Evolutionary conservation across 2,797 vertebrate genomes (phyloP).

Genomic region (Muscicapa striata): DNA sequence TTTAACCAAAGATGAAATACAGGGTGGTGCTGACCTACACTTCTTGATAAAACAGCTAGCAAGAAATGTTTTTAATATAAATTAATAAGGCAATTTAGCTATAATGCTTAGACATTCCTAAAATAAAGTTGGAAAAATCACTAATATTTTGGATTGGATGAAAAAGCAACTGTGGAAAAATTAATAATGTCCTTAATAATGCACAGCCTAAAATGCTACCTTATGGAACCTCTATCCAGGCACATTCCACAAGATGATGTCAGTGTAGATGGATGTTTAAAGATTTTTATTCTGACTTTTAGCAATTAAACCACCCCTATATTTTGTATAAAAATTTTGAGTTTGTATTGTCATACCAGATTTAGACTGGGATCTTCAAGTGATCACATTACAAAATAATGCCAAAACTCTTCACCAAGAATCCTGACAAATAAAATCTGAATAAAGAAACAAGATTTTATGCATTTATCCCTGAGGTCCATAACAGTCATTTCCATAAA

Average conservation of each 20-base stretch:
- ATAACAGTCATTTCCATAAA: background rate
- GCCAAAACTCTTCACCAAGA: background rate
- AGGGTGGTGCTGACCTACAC: background rate
- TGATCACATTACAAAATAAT: background rate
- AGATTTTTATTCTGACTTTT: background rate
- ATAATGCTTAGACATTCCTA: background rate
- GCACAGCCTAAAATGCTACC: accelerated
- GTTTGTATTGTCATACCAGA: background rate
- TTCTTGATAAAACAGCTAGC: background rate
- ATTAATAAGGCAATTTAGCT: background rate
- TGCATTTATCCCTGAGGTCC: background rate
- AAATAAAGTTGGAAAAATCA: background rate
- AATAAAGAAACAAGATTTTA: background rate
- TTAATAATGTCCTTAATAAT: background rate
- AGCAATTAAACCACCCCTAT: background rate
- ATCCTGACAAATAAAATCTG: background rate
- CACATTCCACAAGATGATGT: background rate
- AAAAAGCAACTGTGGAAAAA: background rate
- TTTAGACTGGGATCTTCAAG: background rate
- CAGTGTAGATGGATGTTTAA: background rate
- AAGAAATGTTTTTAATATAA: background rate
- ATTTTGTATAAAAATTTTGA: background rate
- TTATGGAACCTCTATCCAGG: background rate
- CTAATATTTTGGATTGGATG: background rate
- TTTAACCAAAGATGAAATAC: background rate